A percentile compares a stretch with the other conserved stretches of the same genome.
Conservation (phyloP, 2,113 vertebrate genomes). For the Prunella himalayana region DNA sequence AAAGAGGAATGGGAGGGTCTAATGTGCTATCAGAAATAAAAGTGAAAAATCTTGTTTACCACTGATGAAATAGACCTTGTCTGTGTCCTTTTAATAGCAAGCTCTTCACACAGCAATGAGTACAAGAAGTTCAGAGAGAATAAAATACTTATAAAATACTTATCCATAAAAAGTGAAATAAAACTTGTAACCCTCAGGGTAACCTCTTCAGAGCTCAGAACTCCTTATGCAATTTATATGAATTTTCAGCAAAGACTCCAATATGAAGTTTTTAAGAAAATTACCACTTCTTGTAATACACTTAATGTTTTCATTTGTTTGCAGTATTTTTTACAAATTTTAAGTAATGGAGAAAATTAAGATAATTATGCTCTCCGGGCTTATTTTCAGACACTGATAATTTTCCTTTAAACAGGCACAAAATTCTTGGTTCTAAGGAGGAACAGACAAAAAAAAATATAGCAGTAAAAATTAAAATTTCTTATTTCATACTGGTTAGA, state of each 20-base stretch:
- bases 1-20: neutral
- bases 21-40: conserved; percentile 1
- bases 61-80: conserved; percentile 1
- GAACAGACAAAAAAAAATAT: neutral
- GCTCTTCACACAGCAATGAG: neutral
- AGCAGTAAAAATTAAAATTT: conserved; percentile 53
- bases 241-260: neutral
- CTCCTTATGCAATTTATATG: neutral
- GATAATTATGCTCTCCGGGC: neutral
- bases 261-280: neutral
- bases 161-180: neutral
- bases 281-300: neutral
- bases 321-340: neutral
- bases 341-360: neutral
- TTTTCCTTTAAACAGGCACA: neutral
- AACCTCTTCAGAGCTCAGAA: neutral
- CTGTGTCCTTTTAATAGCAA: neutral
- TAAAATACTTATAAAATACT: conserved; percentile 20
- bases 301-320: neutral
- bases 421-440: neutral
- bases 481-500: conserved; percentile 47
- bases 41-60: conserved; percentile 4
- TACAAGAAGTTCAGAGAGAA: conserved; percentile 12
- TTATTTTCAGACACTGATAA: neutral
- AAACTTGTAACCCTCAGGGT: neutral